These are phyloP conservation scores for Lepidurus arcticus DNA, from an alignment of 1,140 invertebrate genomes.

Conservation along the genomic window DNA sequence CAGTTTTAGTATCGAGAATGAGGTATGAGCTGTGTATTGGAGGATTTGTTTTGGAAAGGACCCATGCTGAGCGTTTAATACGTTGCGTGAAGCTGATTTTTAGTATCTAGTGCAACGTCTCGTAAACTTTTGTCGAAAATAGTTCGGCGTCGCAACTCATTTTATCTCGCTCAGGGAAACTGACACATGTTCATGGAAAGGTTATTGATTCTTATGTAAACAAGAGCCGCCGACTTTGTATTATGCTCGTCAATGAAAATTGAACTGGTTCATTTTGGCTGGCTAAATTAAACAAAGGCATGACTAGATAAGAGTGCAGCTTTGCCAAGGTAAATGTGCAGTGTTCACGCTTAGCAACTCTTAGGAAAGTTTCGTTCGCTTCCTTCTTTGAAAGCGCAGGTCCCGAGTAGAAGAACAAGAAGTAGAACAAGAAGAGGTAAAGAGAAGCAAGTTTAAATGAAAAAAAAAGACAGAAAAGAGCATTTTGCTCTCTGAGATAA, in stretches of 20 bases:
- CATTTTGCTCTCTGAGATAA: not conserved
- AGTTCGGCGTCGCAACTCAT: not conserved
- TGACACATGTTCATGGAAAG: slow-evolving; percentile 1
- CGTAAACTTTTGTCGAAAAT: too few relatives aligned
- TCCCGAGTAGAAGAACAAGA: too few relatives aligned
- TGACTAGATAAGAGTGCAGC: not conserved
- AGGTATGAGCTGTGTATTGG: too few relatives aligned
- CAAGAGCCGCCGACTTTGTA: not conserved
- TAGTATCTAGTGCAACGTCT: too few relatives aligned
- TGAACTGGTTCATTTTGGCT: not conserved
- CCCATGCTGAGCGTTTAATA: too few relatives aligned
- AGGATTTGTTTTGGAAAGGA: too few relatives aligned
- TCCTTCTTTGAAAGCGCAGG: too few relatives aligned
- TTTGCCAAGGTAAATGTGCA: not conserved
- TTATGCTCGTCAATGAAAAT: not conserved
- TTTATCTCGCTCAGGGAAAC: not conserved
- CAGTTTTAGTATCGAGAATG: too few relatives aligned
- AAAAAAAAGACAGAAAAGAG: not conserved
- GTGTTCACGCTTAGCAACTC: not conserved
- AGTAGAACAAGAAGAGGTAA: not conserved
- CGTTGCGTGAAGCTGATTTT: too few relatives aligned
- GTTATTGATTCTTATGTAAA: not conserved
- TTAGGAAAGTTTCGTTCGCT: not conserved
- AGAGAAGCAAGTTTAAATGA: not conserved
- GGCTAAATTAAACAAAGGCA: not conserved